Percentiles rank a stretch among this genome's conserved stretches.
phyloP scores from a whole-genome alignment of 1,140 invertebrate species.

The Drosophila ficusphila region DNA sequence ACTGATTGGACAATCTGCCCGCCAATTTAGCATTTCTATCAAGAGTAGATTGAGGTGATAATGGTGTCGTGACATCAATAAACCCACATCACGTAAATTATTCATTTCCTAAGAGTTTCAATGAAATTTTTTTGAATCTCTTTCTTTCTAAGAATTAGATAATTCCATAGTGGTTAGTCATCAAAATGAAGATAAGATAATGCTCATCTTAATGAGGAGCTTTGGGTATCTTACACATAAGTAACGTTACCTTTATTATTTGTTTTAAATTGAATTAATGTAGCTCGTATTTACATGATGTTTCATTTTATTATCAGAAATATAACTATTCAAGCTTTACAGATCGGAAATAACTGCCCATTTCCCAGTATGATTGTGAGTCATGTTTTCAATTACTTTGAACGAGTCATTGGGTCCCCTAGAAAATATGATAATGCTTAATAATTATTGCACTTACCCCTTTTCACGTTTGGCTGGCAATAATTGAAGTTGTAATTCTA shows the following conservation, averaged over 20 bases:
- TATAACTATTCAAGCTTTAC: not conserved
- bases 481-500: conserved; percentile 9
- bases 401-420: not conserved
- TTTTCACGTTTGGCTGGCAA: not conserved
- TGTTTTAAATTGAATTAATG: no score
- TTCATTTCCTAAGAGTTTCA: not conserved
- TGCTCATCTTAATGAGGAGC: no score
- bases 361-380: not conserved
- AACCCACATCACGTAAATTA: conserved; percentile 1
- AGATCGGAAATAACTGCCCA: not conserved
- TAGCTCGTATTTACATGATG: no score
- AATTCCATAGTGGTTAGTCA: no score
- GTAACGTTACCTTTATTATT: no score
- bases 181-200: no score
- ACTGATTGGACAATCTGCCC: conserved; percentile 12
- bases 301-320: no score
- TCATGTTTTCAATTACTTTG: not conserved
- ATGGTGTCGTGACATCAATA: not conserved
- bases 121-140: not conserved
- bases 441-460: conserved; percentile 2
- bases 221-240: no score
- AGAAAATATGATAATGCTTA: not conserved
- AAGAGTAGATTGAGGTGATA: conserved; percentile 3
- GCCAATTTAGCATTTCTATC: not conserved
- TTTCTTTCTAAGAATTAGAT: no score